Conservation (phyloP, 2,113 vertebrate genomes). For the Bubalus kerabau region DNA sequence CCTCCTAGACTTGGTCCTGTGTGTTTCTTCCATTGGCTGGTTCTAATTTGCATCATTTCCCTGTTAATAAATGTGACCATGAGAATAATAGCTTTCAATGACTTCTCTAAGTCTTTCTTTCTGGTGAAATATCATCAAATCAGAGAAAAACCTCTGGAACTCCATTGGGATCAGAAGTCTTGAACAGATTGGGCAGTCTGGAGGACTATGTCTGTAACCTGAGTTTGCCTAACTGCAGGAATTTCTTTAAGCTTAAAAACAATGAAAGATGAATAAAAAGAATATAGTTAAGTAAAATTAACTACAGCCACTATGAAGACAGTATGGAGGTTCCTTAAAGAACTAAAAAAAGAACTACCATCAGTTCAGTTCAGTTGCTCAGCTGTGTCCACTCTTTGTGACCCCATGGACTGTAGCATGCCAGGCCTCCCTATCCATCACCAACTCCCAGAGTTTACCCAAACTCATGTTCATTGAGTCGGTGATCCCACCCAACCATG, state of each 20-base stretch:
- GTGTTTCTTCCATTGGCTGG: neutral
- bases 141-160: neutral
- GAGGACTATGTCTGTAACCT: neutral
- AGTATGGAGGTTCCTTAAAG: neutral
- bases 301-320: neutral
- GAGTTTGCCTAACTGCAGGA: neutral
- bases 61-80: neutral
- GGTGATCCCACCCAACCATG: neutral
- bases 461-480: neutral
- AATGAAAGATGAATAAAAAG: neutral
- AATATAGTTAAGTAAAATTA: neutral
- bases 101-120: neutral
- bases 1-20: neutral
- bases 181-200: neutral
- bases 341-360: neutral
- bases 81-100: neutral
- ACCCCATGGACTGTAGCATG: fast-evolving
- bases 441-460: neutral
- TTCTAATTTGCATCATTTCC: neutral
- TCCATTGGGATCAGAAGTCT: neutral
- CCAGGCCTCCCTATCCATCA: neutral
- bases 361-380: neutral
- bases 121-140: neutral
- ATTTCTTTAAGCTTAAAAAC: neutral
- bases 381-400: neutral